phyloP scores from a whole-genome alignment of 1,140 invertebrate species.

The Macrostomum lignano region DNA sequence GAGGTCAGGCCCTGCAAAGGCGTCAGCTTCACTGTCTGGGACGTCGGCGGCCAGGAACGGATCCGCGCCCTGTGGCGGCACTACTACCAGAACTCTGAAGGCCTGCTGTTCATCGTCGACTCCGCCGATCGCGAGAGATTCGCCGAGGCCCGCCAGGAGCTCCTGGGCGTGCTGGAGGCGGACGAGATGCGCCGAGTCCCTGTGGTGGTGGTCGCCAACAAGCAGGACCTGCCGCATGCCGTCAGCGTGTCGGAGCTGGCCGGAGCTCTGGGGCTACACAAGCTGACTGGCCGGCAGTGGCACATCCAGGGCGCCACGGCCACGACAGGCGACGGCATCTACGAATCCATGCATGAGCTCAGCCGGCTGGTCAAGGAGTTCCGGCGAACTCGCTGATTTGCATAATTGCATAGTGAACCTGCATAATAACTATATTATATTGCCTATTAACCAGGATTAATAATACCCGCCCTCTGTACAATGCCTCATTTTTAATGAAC shows the following conservation, averaged over 20 bases:
- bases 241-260: conserved; percentile 10
- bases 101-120: conserved; percentile 83
- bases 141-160: conserved; percentile 66
- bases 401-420: no score
- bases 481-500: no score
- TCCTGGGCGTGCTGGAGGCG: conserved; percentile 20
- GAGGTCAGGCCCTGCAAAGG: conserved; percentile 43
- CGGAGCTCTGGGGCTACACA: conserved; percentile 11
- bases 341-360: conserved; percentile 14
- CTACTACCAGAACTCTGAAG: conserved; percentile 30
- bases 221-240: conserved; percentile 10
- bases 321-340: conserved; percentile 14
- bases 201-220: conserved; percentile 3
- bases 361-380: conserved; percentile 15
- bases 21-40: conserved; percentile 36
- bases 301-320: conserved; percentile 14
- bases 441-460: no score
- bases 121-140: conserved; percentile 82
- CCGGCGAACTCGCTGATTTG: no score
- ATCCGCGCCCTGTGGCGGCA: conserved; percentile 58
- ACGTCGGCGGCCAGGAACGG: conserved; percentile 97
- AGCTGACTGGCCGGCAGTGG: conserved; percentile 12
- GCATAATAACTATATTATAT: no score
- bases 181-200: conserved; percentile 11
- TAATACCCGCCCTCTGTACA: no score